These are phyloP conservation scores for Phataginus tetradactyla DNA, from an alignment of 2,797 vertebrate species.

Conservation along the genomic window DNA sequence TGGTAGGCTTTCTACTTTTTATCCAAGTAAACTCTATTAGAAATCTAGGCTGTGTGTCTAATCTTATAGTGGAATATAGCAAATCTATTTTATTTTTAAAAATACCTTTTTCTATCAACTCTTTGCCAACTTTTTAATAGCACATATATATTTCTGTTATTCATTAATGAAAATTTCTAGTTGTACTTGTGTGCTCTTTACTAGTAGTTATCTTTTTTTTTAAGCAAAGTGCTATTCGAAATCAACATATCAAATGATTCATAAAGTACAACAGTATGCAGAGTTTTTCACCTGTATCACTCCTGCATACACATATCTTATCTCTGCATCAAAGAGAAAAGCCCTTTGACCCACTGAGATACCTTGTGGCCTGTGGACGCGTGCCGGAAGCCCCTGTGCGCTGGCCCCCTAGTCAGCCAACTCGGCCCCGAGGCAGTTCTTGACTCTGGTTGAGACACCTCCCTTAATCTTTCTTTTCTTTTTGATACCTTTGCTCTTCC, in stretches of 20 bases:
- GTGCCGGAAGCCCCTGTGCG: fast-evolving
- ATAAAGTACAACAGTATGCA: not conserved
- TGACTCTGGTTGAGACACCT: not conserved
- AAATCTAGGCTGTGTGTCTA: not conserved
- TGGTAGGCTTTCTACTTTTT: too few species aligned
- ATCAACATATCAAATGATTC: not conserved
- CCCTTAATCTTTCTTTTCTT: not conserved
- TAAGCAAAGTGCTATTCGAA: not conserved
- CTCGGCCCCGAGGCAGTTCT: not conserved
- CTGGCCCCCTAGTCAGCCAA: not conserved
- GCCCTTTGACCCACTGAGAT: not conserved
- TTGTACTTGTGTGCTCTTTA: fast-evolving
- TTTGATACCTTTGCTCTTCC: not conserved
- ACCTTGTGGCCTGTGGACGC: not conserved
- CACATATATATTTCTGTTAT: not conserved
- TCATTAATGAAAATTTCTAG: not conserved
- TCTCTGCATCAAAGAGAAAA: not conserved
- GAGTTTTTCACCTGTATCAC: not conserved
- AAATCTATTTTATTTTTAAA: not conserved
- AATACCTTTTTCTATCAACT: not conserved
- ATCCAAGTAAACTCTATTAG: not conserved
- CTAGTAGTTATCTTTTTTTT: not conserved
- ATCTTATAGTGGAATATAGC: not conserved
- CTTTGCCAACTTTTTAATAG: not conserved
- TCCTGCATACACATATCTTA: not conserved